Evolutionary conservation across 1,140 invertebrate genomes (phyloP).

Genomic region (Saccostrea cuccullata): DNA sequence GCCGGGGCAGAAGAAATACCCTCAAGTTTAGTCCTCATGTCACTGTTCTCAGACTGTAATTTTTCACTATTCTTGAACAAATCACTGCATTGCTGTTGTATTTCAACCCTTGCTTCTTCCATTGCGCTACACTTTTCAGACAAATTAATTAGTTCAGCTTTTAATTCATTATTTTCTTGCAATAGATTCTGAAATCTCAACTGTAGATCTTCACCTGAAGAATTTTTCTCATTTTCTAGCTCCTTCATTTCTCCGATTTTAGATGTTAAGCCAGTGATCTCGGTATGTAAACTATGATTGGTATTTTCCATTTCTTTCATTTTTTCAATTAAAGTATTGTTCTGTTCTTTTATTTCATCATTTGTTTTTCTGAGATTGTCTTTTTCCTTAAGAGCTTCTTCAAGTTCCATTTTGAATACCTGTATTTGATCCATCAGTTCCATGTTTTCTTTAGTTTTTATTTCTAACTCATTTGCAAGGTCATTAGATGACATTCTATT

Average conservation of each 20-base stretch:
- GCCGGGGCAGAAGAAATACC: not conserved
- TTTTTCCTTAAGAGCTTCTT: not conserved
- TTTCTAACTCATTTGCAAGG: slow-evolving; percentile 26
- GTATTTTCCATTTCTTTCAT: not conserved
- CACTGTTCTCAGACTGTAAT: slow-evolving; percentile 35
- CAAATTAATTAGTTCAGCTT: slow-evolving; percentile 43
- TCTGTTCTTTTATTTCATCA: not conserved
- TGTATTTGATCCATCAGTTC: not conserved
- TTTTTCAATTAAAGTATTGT: not conserved
- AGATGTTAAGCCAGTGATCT: not conserved
- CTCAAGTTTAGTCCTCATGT: slow-evolving; percentile 44
- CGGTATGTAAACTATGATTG: not conserved
- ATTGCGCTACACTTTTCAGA: slow-evolving; percentile 46
- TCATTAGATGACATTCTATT: not conserved
- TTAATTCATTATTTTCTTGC: slow-evolving; percentile 38
- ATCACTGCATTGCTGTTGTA: not conserved
- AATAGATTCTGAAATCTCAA: not conserved
- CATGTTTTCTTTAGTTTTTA: not conserved
- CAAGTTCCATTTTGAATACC: not conserved
- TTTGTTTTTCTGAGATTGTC: not conserved
- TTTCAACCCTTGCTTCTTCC: slow-evolving; percentile 39
- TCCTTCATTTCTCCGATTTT: not conserved
- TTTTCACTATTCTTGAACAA: slow-evolving; percentile 31
- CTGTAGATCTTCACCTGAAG: not conserved
- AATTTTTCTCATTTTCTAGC: not conserved